Evolutionary conservation across 2,113 vertebrate species (phyloP), one percentile per base, ranked within the genome.

Genomic region (Podiceps cristatus): DNA sequence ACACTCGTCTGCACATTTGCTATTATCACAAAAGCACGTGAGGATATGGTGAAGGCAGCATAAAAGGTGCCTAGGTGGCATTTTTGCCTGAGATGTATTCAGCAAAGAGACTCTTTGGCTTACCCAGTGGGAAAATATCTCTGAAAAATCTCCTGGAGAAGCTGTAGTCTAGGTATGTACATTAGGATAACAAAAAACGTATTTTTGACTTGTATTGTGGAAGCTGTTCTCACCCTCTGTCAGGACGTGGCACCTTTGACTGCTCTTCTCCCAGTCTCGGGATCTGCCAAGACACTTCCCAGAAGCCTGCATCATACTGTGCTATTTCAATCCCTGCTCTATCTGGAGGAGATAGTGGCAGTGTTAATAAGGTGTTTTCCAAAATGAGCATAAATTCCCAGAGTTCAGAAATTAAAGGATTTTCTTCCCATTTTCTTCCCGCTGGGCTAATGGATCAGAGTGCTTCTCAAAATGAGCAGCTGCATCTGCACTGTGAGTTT

Each of bases 351-450:
- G 52, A 86, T 13, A 62, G 28, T 10, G 35, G 35, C 68, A 76
- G 45, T 31, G n/a, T 9, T 86, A 92, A 73, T 37, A 64, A 55
- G 19, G 15, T 31, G 25, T 86, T 92, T 86, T 82, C 52, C 31
- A 77, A 94, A 94, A 95, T 22, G 2, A 73, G 11, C 25, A 84
- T 10, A 53, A 88, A 71, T 86, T 80, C n/a, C 60, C 58, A 79
- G 45, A 60, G 71, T 66, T 79, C 76, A 76, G 45, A 92, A 89
- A 79, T 58, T 23, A 62, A 66, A 83, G 31, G 0, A 11, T n/a
- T 93, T 82, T 76, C 59, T 82, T 92, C n/a, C 74, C 12, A 68
- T 79, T 92, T 85, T 82, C 45, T 92, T 94, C 35, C 71, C 60
- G 42, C n/a, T 25, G 75, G n/a, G n/a, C 29, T 90, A 69, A 76